phyloP scores from a whole-genome alignment of 2,113 vertebrate genomes.

The Campylomormyrus tamandua region DNA sequence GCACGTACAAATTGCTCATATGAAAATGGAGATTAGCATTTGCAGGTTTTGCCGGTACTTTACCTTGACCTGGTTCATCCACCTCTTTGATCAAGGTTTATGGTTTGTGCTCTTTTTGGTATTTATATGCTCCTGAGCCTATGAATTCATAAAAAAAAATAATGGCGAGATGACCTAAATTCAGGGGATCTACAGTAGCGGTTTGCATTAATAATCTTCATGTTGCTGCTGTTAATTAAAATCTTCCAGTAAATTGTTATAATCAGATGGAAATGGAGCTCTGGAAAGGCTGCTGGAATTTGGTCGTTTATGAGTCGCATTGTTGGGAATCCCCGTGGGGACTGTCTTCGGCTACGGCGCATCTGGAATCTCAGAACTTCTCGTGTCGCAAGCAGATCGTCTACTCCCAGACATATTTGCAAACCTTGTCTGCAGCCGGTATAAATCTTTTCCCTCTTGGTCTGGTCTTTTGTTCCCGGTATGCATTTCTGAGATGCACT shows the following conservation, averaged over 20 bases:
- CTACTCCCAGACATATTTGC: neutral
- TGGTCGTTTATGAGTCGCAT: neutral
- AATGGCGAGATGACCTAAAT: neutral
- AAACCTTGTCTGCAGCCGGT: neutral
- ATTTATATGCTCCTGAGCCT: neutral
- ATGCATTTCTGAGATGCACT: neutral
- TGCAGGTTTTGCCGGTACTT: neutral
- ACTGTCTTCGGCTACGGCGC: neutral
- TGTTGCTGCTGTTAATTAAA: slow-evolving; percentile 3
- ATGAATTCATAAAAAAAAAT: neutral
- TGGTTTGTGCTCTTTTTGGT: neutral
- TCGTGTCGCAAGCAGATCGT: neutral
- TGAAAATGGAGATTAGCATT: neutral
- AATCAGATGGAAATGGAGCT: neutral
- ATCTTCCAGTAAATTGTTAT: neutral
- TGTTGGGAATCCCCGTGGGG: neutral
- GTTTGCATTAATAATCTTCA: neutral
- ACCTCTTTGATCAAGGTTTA: neutral
- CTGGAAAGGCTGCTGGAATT: neutral
- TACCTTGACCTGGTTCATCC: neutral
- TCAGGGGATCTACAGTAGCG: neutral
- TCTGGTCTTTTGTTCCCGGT: neutral
- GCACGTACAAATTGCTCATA: neutral
- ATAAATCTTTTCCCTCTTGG: neutral
- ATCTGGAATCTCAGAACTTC: neutral